Conservation (phyloP, 2,113 vertebrate species). For the Melanotaenia duboulayi region DNA sequence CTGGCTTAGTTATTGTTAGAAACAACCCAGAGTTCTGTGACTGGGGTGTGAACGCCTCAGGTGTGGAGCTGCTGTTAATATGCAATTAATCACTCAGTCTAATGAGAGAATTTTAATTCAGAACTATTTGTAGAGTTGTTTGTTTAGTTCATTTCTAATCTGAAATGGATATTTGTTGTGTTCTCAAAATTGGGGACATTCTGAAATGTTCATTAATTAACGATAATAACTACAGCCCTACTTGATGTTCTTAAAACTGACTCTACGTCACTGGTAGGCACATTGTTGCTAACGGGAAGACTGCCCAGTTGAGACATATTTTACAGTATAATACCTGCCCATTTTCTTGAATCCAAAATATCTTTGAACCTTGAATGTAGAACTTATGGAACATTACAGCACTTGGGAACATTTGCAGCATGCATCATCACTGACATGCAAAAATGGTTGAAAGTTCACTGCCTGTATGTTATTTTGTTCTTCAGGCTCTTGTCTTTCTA, state of each 20-base stretch:
- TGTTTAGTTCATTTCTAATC: not conserved
- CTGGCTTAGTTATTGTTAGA: constrained; percentile 66
- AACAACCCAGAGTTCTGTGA: constrained; percentile 25
- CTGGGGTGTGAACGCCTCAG: constrained; percentile 18
- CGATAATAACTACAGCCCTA: too few species aligned
- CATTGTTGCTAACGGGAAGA: too few species aligned
- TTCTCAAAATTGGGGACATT: not conserved
- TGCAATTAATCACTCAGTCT: not conserved
- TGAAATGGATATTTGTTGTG: not conserved
- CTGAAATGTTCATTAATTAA: not conserved
- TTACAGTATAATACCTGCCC: too few species aligned
- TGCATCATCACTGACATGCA: not conserved
- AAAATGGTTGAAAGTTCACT: not conserved
- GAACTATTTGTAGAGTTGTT: not conserved
- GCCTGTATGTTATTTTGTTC: too few species aligned
- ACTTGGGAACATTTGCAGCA: not conserved
- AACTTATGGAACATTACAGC: not conserved
- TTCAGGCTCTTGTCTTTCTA: not conserved
- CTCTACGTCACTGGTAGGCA: not conserved
- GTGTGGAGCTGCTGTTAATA: constrained; percentile 2
- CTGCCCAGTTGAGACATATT: too few species aligned
- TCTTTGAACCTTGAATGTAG: too few species aligned
- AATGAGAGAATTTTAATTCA: not conserved
- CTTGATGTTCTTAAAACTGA: not conserved
- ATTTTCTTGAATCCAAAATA: not conserved